Evolutionary conservation across 2,113 vertebrate species (phyloP), one percentile per base, ranked within the genome.

Genomic region (Xiphorhynchus elegans): DNA sequence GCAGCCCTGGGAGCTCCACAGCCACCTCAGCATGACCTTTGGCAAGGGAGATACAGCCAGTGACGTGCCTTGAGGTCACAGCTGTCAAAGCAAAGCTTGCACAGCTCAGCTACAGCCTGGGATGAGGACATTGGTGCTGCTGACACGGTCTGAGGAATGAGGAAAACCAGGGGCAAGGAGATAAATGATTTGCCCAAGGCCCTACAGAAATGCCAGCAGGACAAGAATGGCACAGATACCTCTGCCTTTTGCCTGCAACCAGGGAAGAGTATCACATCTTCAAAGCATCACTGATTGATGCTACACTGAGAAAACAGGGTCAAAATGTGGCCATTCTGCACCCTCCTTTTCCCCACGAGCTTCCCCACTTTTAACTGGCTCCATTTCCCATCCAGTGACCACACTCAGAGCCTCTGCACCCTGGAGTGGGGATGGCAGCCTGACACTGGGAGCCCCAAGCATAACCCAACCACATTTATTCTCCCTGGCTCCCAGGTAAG

Each of bases 121-220:
- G 46, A 46, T 1, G 1, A 55, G 87, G 46, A 74, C 49, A 46
- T 10, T 0, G 0, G 37, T 17, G 55, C 39, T 25, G 10, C 9
- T 39, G 82, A 24, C 52, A 52, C 50, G 40, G 29, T 6, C 58
- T 26, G 58, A 80, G 80, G 31, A 64, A 19, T 0, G 0, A 35
- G 58, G 31, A 72, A 59, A 35, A 59, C 25, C 47, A 68, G 28
- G 19, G 37, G 47, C 33, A 68, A 23, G 12, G n/a, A 77, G 14
- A 31, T 19, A 56, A 56, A n/a, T 6, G 66, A 20, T 29, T 31
- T 84, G 84, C 17, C 46, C 40, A 12, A 26, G 23, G 52, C 53
- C 55, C 20, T 46, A 55, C 42, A 82, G 58, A 47, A 42, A 46
- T 55, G 40, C 50, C 77, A 63, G 17, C 2, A 21, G 62, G 23